Evolutionary conservation across 2,113 vertebrate species (phyloP), one percentile per base, ranked within the genome.

Genomic region (Peucedramus taeniatus): DNA sequence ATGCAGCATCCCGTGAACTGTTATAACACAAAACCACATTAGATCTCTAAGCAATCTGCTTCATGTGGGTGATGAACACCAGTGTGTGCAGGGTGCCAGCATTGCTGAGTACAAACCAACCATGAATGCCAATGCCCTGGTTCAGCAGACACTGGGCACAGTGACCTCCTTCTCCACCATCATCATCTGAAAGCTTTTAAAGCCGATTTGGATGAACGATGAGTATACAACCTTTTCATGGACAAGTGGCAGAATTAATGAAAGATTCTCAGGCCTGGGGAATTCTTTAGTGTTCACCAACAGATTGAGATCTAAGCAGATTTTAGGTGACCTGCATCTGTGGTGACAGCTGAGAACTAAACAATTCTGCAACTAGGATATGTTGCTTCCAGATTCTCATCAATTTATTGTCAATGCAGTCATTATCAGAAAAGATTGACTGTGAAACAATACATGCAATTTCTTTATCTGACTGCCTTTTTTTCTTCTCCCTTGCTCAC

Each of bases 101-200:
- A 5, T 0, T 78, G 72, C 69, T 44, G 68, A 64, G 33, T 3
- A 18, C 76, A 47, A 70, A 33, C 83, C 8, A 6, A 31, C 24
- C 24, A 7, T 35, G 65, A 64, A 51, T 56, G 88, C 60, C 89
- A 64, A 2, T 1, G 2, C 17, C 35, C 44, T 0, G 0, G 4
- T 17, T 63, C 72, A 68, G 13, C 31, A 70, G 44, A 10, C 44
- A 4, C 12, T n/a, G 33, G 28, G 79, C 22, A 7, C 23, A 21
- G 37, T 54, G 81, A 76, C n/a, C 77, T 60, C 56, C 24, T 64
- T 76, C 68, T 90, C n/a, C 27, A 33, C 6, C 59, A 54, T 7
- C 45, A 16, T 11, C 44, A 22, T 35, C 71, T 69, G 56, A 60
- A 53, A 63, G 35, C 50, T 74, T 49, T 42, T 35, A 39, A 40